Percentiles rank a stretch among this genome's conserved stretches.
These are phyloP conservation scores for Proisotoma minuta DNA, from an alignment of 2,888 invertebrate genomes.

Conservation along the genomic window DNA sequence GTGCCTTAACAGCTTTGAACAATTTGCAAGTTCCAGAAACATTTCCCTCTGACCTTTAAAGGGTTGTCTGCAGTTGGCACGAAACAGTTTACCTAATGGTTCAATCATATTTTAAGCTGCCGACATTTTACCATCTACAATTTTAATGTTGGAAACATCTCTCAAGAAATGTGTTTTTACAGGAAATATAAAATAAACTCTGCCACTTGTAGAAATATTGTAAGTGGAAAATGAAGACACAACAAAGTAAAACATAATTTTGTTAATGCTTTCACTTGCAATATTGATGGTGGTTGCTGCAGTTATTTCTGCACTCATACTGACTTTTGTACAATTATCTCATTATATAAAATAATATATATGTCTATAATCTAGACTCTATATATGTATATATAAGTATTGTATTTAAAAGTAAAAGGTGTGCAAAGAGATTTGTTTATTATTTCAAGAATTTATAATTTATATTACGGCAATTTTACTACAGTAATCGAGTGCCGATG, in stretches of 20 bases:
- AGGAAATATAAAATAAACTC: slow-evolving; percentile 24
- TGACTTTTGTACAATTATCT: too few relatives aligned
- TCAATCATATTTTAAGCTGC: slow-evolving; percentile 15
- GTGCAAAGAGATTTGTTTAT: not conserved
- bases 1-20: slow-evolving; percentile 29
- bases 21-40: slow-evolving; percentile 16
- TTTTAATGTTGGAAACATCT: slow-evolving; percentile 15
- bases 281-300: too few relatives aligned
- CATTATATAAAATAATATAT: too few relatives aligned
- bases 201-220: not conserved
- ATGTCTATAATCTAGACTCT: too few relatives aligned
- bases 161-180: slow-evolving; percentile 23
- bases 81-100: slow-evolving; percentile 22
- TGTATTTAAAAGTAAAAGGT: too few relatives aligned
- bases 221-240: not conserved
- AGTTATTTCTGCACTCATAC: too few relatives aligned
- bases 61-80: slow-evolving; percentile 20
- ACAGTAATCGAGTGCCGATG: not conserved
- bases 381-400: too few relatives aligned
- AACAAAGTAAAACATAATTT: too few relatives aligned
- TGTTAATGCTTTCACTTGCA: too few relatives aligned
- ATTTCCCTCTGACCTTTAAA: slow-evolving; percentile 22
- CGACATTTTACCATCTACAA: slow-evolving; percentile 20
- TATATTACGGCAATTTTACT: not conserved
- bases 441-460: not conserved